Conservation (phyloP, 2,113 vertebrate species). For the Aldabrachelys gigantea region DNA sequence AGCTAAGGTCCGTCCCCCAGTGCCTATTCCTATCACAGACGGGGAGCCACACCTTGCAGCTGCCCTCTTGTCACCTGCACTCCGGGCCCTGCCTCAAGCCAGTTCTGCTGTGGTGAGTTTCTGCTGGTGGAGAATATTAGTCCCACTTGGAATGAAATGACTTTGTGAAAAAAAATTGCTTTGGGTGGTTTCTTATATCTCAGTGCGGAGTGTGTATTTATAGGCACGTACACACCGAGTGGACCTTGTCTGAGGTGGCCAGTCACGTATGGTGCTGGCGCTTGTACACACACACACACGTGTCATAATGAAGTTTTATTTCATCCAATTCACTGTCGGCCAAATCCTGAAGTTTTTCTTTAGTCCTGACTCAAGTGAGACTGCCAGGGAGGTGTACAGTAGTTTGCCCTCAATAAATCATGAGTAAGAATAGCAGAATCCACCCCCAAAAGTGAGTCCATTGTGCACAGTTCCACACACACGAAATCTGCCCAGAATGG, state of each 20-base stretch:
- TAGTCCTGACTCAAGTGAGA: neutral
- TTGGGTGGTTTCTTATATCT: neutral
- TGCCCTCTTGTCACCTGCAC: neutral
- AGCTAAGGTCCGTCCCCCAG: neutral
- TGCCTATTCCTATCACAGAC: rapidly evolving
- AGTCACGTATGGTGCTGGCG: too few species aligned
- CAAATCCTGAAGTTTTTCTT: neutral
- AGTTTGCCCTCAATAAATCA: neutral
- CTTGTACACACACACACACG: too few species aligned
- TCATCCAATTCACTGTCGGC: too few species aligned
- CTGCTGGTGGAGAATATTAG: neutral
- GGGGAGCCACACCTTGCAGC: neutral
- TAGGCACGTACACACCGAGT: neutral
- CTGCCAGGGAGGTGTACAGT: too few species aligned
- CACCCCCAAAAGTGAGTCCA: neutral
- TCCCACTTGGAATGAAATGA: neutral
- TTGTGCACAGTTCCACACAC: neutral
- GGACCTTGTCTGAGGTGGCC: neutral
- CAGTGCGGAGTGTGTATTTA: neutral
- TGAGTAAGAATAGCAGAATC: neutral
- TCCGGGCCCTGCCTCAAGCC: neutral
- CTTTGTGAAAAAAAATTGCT: neutral
- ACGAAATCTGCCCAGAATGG: neutral
- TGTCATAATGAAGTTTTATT: too few species aligned
- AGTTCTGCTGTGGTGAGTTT: too few species aligned